phyloP scores from a whole-genome alignment of 2,113 vertebrate genomes.

The Anarrhichthys ocellatus region DNA sequence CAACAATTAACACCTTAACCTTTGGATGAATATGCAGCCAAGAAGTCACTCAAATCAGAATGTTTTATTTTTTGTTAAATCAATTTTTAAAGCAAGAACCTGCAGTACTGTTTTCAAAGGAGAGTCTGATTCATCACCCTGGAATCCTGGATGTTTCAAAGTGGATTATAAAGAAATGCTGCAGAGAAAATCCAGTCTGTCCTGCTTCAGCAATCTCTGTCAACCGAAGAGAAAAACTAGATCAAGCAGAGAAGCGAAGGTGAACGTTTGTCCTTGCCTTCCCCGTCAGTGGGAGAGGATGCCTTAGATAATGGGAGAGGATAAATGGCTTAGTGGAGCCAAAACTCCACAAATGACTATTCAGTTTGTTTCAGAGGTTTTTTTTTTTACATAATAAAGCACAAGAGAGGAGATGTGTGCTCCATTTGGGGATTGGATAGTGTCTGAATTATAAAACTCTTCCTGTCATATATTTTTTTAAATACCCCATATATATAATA shows the following conservation, averaged over 20 bases:
- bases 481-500: too few species aligned
- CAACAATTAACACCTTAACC: constrained; percentile 23
- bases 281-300: constrained; percentile 56
- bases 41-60: constrained; percentile 31
- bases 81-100: constrained; percentile 27
- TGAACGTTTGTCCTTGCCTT: constrained; percentile 71
- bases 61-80: neutral
- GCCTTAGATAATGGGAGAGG: constrained; percentile 67
- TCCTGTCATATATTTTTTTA: constrained; percentile 5
- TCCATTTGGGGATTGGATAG: constrained; percentile 44
- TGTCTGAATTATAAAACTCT: constrained; percentile 38
- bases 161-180: constrained; percentile 56
- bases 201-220: constrained; percentile 61
- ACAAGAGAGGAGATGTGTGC: constrained; percentile 14
- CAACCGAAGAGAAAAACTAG: constrained; percentile 55
- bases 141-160: constrained; percentile 49
- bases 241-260: constrained; percentile 56
- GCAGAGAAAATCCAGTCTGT: constrained; percentile 55
- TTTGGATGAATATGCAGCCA: constrained; percentile 9
- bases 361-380: constrained; percentile 59
- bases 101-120: constrained; percentile 36
- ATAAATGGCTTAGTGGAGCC: constrained; percentile 63
- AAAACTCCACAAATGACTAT: constrained; percentile 66
- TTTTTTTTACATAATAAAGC: constrained; percentile 59
- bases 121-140: constrained; percentile 45